Percentiles rank a stretch among this genome's conserved stretches.
phyloP scores from a whole-genome alignment of 2,888 invertebrate species.

The Leistus spinibarbis region DNA sequence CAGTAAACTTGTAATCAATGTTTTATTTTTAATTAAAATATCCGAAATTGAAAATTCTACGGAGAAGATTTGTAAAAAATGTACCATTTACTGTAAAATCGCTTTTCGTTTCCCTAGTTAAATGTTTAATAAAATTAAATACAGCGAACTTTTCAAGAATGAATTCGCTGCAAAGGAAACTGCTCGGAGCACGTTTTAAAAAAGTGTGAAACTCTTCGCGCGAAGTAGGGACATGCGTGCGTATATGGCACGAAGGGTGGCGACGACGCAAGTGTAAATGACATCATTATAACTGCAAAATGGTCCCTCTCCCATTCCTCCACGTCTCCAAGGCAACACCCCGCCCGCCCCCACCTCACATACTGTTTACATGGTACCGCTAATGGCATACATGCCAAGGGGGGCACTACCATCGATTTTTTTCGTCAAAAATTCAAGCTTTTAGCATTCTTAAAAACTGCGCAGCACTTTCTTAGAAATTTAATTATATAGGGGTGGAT shows the following conservation, averaged over 20 bases:
- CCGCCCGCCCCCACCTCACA: conserved; percentile 7
- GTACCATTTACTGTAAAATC: too few relatives aligned
- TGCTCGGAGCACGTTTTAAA: not conserved
- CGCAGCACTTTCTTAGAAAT: not conserved
- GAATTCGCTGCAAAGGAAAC: too few relatives aligned
- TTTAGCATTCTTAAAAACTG: not conserved
- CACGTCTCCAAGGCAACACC: conserved; percentile 57
- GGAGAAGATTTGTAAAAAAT: not conserved
- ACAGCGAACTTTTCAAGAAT: too few relatives aligned
- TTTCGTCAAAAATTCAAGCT: not conserved
- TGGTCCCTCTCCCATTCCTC: conserved; percentile 57
- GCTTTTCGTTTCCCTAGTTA: too few relatives aligned
- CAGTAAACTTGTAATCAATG: too few relatives aligned
- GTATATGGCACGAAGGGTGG: not conserved
- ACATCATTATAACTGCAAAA: conserved; percentile 62
- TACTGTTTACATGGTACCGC: conserved; percentile 45
- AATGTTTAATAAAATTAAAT: too few relatives aligned
- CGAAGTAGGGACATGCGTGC: not conserved
- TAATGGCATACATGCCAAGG: conserved; percentile 61
- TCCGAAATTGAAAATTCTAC: too few relatives aligned
- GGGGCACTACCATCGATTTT: conserved; percentile 55
- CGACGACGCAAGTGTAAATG: conserved; percentile 59
- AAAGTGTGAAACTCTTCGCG: too few relatives aligned
- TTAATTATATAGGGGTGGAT: not conserved
- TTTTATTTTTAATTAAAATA: too few relatives aligned